A percentile compares a stretch with the other conserved stretches of the same genome.
Conservation (phyloP, 2,888 invertebrate species). For the Drosophila setosimentum region DNA sequence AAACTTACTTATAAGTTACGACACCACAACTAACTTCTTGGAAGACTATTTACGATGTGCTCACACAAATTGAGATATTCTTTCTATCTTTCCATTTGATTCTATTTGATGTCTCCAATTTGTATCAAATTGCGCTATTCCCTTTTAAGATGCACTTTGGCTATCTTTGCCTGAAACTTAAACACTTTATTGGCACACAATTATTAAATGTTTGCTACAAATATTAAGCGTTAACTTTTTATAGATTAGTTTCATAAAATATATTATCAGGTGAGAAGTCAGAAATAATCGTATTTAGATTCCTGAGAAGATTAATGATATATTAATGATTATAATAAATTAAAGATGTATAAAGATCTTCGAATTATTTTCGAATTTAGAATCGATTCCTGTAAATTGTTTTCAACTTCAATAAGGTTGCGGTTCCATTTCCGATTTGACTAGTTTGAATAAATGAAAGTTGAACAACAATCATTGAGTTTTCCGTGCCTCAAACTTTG, state of each 20-base stretch:
- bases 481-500: not conserved
- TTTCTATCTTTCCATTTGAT: not conserved
- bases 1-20: not conserved
- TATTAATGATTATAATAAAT: too few species aligned
- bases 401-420: not conserved
- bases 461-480: not conserved
- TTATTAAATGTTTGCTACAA: not conserved
- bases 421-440: not conserved
- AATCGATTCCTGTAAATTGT: not conserved
- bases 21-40: not conserved
- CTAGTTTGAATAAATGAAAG: not conserved
- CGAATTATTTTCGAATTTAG: not conserved
- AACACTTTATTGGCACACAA: not conserved
- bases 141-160: not conserved
- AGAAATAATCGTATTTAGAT: too few species aligned
- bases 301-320: too few species aligned
- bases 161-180: not conserved
- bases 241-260: not conserved
- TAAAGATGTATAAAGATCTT: not conserved
- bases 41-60: conserved; percentile 6
- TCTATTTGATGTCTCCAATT: not conserved
- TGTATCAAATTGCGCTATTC: not conserved
- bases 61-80: not conserved
- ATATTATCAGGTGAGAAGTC: not conserved
- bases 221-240: not conserved